Percentiles rank a stretch among this genome's conserved stretches.
Evolutionary conservation across 2,888 invertebrate genomes (phyloP).

Genomic region (Disparrhopalites patrizii): DNA sequence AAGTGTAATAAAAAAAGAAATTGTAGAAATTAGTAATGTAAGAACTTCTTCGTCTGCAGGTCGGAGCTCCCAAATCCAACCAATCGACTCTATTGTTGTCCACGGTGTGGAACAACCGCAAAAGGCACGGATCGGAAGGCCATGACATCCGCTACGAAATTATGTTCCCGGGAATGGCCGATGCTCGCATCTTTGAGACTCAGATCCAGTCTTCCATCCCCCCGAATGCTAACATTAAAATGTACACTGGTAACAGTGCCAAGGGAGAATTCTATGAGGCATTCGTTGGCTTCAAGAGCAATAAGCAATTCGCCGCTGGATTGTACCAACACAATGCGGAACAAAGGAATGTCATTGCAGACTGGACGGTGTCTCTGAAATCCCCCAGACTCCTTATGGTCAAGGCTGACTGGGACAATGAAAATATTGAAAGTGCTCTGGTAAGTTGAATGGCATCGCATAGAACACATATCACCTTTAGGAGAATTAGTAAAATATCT

Average conservation of each 20-base stretch:
- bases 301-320: slow-evolving; percentile 39
- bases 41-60: slow-evolving; percentile 27
- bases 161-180: slow-evolving; percentile 44
- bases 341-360: slow-evolving; percentile 51
- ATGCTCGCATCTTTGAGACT: slow-evolving; percentile 37
- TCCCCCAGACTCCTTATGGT: slow-evolving; percentile 54
- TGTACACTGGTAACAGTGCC: slow-evolving; percentile 32
- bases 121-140: slow-evolving; percentile 20
- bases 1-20: no score
- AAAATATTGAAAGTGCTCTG: slow-evolving; percentile 58
- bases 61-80: slow-evolving; percentile 26
- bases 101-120: slow-evolving; percentile 18
- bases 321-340: slow-evolving; percentile 31
- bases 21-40: neutral
- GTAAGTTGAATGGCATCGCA: slow-evolving; percentile 10
- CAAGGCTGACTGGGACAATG: slow-evolving; percentile 56
- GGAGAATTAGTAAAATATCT: neutral
- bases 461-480: no score
- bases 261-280: slow-evolving; percentile 39
- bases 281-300: slow-evolving; percentile 41
- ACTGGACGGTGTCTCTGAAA: slow-evolving; percentile 57
- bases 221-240: slow-evolving; percentile 38
- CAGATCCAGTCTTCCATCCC: slow-evolving; percentile 34
- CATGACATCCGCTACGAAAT: slow-evolving; percentile 38
- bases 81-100: slow-evolving; percentile 26